Evolutionary conservation across 2,113 vertebrate genomes (phyloP), one percentile per base, ranked within the genome.

Genomic region (Mirounga angustirostris): DNA sequence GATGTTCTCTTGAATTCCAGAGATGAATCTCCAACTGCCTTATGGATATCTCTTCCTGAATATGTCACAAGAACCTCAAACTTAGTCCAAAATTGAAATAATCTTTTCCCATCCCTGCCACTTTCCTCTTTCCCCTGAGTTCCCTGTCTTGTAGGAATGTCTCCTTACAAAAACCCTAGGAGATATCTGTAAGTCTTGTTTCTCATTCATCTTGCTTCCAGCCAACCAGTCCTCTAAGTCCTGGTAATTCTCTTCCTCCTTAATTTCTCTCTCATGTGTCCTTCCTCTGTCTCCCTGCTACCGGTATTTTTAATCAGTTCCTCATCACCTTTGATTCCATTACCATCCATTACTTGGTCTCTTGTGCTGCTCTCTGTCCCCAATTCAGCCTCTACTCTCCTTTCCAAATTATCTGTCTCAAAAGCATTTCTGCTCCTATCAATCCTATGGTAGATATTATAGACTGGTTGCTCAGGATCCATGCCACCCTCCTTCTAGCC

Each of bases 371-470:
- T 84, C 58, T 80, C 24, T 59, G 21, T 93, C 54, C 19, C 14
- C 21, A 95, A 3, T 86, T 90, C n/a, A 94, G 26, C 87, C 26
- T 83, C 67, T 95, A 69, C 24, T 94, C 46, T 92, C 93, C 58
- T 81, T 33, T 5, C 46, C 46, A 90, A 95, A 96, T 95, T 71
- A 58, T 91, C 14, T 95, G 40, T 95, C 61, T 94, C 52, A 94
- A 92, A 87, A 95, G 33, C 21, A 89, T 28, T 91, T 90, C 10
- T 95, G 74, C 30, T 91, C 8, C 84, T 91, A 67, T 93, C 19
- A 56, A 54, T 91, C 78, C 50, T 69, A 46, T 82, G 43, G 11
- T 87, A 13, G 40, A 79, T 90, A 84, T 26, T 90, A 73, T 28
- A 50, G 43, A 84, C 74, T 80, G 65, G n/a, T 81, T 79, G 5